Base-by-base conservation (phyloP, 2,797 vertebrate species). In the Champsocephalus gunnari region DNA sequence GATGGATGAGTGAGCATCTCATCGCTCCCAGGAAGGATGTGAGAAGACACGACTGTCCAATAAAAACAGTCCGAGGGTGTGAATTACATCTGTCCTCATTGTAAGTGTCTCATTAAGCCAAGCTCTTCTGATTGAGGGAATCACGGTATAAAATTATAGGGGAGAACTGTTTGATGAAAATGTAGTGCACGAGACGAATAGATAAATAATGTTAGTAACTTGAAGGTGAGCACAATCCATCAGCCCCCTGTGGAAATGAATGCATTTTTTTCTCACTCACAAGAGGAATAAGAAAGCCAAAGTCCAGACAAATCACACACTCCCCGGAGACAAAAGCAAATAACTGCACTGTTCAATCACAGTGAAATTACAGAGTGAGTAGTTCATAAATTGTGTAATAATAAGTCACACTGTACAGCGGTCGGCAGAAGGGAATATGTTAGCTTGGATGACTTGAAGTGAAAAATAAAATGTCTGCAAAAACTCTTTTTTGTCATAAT, bases 181-280 rank as follows among this genome's bases (percentile, higher is more conserved):
- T 78, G 79, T 87, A 86, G 77, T 72, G 48, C 9, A 17, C 70
- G 32, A 77, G 85, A 87, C 81, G 87, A 90, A 90, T 88, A 90
- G 83, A 90, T 87, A 89, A 90, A 93, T 90, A 92, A 89, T 83
- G 68, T 60, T 21, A 74, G 77, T 76, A 81, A 89, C 81, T 83
- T 88, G 84, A 93, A 93, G 88, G 92, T 92, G 90, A 93, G 77
- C 44, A 55, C 80, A 85, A 92, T 93, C 87, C 75, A 91, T 92
- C 87, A 91, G 84, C 66, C 70, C 73, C 21, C 65, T 24, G 75
- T 72, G 85, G 60, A 88, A 90, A 86, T 83, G 12, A 88, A 88
- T 81, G 81, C 50, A 64, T 61, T 56, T 38, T 55, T 56, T 55
- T 6, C 0, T 6, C 4, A 28, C 51, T 63, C 62, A 74, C 72